Conservation (phyloP, 2,888 invertebrate genomes). For the Monoplex corrugatus region DNA sequence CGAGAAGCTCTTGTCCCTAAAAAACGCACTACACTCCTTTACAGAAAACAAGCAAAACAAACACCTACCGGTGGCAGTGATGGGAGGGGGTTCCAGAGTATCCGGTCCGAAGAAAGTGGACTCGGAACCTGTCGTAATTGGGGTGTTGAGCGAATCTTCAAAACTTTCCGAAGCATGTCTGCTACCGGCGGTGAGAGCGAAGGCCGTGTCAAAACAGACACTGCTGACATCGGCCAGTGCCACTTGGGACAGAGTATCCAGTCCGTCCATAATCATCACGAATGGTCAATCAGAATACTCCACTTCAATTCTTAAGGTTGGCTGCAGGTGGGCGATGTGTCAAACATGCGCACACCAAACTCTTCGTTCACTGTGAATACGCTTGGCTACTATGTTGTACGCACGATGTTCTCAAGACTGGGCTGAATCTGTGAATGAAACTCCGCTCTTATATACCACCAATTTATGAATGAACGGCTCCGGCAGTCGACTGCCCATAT, state of each 20-base stretch:
- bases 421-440: conserved; percentile 72
- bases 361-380: not conserved
- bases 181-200: conserved; percentile 44
- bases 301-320: conserved; percentile 26
- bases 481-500: conserved; percentile 71
- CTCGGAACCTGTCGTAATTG: conserved; percentile 95
- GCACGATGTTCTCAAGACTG: conserved; percentile 50
- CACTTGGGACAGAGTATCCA: conserved; percentile 86
- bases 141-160: conserved; percentile 91
- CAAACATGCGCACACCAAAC: not conserved
- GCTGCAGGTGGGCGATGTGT: not conserved
- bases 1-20: not conserved
- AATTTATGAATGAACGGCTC: conserved; percentile 75
- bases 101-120: conserved; percentile 91
- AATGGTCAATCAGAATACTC: conserved; percentile 51
- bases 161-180: conserved; percentile 45
- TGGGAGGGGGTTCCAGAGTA: conserved; percentile 91
- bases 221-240: conserved; percentile 78
- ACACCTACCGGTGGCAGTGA: conserved; percentile 93
- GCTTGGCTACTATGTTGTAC: not conserved
- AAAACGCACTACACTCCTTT: not conserved
- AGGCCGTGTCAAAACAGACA: conserved; percentile 44
- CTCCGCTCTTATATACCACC: conserved; percentile 62
- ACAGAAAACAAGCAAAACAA: not conserved
- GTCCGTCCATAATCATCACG: conserved; percentile 93